Evolutionary conservation across 2,888 invertebrate genomes (phyloP).

Genomic region (Phragmatobia fuliginosa): DNA sequence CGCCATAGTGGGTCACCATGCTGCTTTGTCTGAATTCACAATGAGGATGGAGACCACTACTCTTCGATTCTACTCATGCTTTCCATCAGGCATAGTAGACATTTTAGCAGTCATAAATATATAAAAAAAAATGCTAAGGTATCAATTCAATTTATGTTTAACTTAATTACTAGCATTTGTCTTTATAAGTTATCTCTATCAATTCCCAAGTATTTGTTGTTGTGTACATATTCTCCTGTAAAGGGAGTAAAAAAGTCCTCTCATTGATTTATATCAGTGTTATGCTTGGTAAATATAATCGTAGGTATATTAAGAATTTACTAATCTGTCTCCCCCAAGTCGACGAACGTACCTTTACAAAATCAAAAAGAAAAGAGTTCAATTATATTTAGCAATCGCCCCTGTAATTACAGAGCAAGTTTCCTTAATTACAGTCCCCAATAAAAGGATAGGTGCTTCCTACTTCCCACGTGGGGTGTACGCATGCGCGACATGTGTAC

Average conservation of each 20-base stretch:
- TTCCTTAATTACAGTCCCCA: conserved; percentile 83
- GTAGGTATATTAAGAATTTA: conserved; percentile 26
- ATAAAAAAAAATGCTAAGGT: too few relatives aligned
- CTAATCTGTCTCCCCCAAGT: conserved; percentile 42
- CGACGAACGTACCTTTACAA: conserved; percentile 66
- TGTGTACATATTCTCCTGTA: background rate
- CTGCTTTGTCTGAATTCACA: too few relatives aligned
- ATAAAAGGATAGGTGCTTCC: conserved; percentile 84
- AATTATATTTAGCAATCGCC: conserved; percentile 86
- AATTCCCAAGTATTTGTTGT: background rate
- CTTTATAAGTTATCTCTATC: background rate
- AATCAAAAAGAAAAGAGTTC: conserved; percentile 75
- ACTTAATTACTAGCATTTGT: background rate
- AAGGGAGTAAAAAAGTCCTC: background rate
- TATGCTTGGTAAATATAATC: background rate
- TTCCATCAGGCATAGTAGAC: too few relatives aligned
- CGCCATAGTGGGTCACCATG: too few relatives aligned
- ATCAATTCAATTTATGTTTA: background rate
- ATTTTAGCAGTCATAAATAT: too few relatives aligned
- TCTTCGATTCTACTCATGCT: too few relatives aligned
- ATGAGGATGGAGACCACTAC: too few relatives aligned
- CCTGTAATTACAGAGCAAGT: conserved; percentile 83
- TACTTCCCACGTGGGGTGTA: conserved; percentile 80
- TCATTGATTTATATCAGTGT: background rate
- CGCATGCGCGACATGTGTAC: conserved; percentile 76